These are phyloP conservation scores for Lepidonotus clava DNA, from an alignment of 2,888 invertebrate species.

Conservation along the genomic window DNA sequence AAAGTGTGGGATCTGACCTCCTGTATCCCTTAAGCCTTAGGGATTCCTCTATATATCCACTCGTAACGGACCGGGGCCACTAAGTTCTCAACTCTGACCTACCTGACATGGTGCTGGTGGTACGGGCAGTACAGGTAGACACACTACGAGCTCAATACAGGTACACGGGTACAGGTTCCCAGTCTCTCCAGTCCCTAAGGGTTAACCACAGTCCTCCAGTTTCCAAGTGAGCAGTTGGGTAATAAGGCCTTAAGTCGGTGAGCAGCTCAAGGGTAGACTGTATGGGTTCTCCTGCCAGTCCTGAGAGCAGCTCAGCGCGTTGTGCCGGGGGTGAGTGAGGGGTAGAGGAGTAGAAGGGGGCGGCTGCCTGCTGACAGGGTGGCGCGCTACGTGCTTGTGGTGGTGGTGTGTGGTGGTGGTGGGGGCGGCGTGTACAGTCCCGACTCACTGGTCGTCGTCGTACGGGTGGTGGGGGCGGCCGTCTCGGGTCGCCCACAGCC, in stretches of 20 bases:
- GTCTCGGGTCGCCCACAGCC: not conserved
- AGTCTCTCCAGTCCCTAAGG: not conserved
- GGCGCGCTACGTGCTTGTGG: no score
- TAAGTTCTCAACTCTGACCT: not conserved
- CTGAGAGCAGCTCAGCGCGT: not conserved
- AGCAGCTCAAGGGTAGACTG: not conserved
- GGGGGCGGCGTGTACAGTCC: not conserved
- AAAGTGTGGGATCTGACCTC: not conserved
- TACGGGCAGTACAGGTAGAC: not conserved
- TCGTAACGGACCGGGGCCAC: not conserved
- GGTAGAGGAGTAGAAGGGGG: not conserved
- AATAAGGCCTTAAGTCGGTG: not conserved
- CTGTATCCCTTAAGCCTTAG: not conserved
- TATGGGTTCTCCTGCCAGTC: not conserved
- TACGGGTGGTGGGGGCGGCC: no score
- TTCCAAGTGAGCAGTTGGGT: not conserved
- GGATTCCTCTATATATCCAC: not conserved
- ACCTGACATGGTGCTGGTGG: conserved; percentile 6
- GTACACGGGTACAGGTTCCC: not conserved
- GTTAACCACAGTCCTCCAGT: not conserved
- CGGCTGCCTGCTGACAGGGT: no score
- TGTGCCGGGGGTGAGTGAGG: not conserved
- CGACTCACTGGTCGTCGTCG: not conserved
- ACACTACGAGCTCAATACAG: not conserved
- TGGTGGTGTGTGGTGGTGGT: not conserved